Conservation (phyloP, 2,797 vertebrate genomes). For the Strix occidentalis region DNA sequence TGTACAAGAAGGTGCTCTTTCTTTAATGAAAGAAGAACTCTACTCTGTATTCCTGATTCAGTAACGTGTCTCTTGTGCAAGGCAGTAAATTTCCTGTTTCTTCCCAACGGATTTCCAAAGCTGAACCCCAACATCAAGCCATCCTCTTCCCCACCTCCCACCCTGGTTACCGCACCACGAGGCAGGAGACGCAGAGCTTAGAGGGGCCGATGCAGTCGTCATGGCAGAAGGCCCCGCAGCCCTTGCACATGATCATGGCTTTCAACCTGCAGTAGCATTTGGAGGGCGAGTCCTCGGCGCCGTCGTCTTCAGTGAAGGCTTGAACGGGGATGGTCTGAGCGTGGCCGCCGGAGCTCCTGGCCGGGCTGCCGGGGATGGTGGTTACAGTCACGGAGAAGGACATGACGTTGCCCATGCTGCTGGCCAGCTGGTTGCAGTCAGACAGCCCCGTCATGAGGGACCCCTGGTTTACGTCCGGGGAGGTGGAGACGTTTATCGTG, state of each 20-base stretch:
- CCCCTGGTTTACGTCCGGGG: slow-evolving; percentile 79
- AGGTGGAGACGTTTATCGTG: slow-evolving; percentile 91
- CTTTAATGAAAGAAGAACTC: slow-evolving; percentile 63
- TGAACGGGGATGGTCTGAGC: slow-evolving; percentile 83
- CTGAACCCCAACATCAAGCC: not conserved
- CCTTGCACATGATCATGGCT: slow-evolving; percentile 99
- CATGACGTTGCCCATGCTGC: slow-evolving; percentile 88
- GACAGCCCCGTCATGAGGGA: slow-evolving; percentile 63
- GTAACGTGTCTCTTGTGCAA: slow-evolving; percentile 68
- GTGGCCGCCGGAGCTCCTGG: slow-evolving; percentile 73
- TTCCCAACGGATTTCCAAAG: slow-evolving; percentile 44
- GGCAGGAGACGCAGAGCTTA: slow-evolving; percentile 95
- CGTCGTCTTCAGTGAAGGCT: slow-evolving; percentile 82
- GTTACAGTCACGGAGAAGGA: slow-evolving; percentile 98
- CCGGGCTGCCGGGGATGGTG: slow-evolving; percentile 87
- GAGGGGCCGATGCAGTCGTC: slow-evolving; percentile 98
- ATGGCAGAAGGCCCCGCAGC: slow-evolving; percentile 97
- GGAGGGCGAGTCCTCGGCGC: slow-evolving; percentile 86
- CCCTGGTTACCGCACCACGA: slow-evolving; percentile 88
- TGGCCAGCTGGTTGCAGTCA: slow-evolving; percentile 68
- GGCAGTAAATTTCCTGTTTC: slow-evolving; percentile 65
- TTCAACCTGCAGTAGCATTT: slow-evolving; percentile 98
- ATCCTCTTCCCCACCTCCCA: not conserved
- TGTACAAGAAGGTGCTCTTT: slow-evolving; percentile 85
- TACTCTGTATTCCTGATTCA: slow-evolving; percentile 73